Percentiles rank a stretch among this genome's conserved stretches.
Conservation (phyloP, 2,113 vertebrate genomes). For the Gasterosteus nipponicus region DNA sequence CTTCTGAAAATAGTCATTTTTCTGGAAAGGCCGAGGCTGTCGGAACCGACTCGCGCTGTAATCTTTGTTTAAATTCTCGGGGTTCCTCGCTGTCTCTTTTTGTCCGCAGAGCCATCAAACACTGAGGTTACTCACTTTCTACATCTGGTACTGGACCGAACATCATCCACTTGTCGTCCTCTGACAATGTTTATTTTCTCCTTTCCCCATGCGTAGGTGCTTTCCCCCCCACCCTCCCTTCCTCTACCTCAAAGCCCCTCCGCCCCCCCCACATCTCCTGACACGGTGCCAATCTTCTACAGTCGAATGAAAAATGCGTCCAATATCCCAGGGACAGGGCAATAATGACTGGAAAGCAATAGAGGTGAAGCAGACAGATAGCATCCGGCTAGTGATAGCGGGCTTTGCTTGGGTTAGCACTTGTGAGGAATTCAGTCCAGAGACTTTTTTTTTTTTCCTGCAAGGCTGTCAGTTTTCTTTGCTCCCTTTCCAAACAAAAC, state of each 20-base stretch:
- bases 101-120: conserved; percentile 54
- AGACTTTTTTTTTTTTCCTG: conserved; percentile 50
- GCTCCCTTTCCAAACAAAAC: not conserved
- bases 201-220: conserved; percentile 10
- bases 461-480: conserved; percentile 8
- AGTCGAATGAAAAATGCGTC: conserved; percentile 76
- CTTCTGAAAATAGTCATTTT: conserved; percentile 34
- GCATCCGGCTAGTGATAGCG: conserved; percentile 67
- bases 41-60: not conserved
- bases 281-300: conserved; percentile 69
- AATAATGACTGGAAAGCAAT: conserved; percentile 78
- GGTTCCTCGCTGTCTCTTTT: conserved; percentile 35
- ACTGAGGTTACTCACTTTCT: conserved; percentile 42
- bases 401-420: conserved; percentile 77
- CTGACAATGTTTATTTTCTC: conserved; percentile 33
- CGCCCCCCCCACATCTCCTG: not conserved
- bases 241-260: conserved; percentile 17
- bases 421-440: conserved; percentile 2
- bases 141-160: conserved; percentile 21
- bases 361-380: conserved; percentile 77
- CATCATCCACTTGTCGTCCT: conserved; percentile 50
- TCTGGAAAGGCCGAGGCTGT: conserved; percentile 17
- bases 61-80: conserved; percentile 36
- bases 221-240: not conserved
- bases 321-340: conserved; percentile 75